Percentiles rank a stretch among this genome's conserved stretches.
Conservation (phyloP, 2,113 vertebrate genomes). For the Scalopus aquaticus region DNA sequence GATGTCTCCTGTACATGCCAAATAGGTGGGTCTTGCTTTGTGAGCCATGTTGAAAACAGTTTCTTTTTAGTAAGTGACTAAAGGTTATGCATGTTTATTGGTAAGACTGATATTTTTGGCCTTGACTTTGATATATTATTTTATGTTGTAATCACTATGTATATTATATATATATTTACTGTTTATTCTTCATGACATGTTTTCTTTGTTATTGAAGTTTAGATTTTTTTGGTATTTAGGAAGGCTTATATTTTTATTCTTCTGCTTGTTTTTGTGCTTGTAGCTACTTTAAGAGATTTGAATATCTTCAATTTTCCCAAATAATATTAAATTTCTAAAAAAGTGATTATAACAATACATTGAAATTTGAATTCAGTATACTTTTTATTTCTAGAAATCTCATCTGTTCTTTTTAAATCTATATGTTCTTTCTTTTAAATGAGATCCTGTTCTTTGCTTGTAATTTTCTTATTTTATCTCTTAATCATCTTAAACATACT, state of each 20-base stretch:
- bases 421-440: neutral
- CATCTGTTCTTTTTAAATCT: constrained; percentile 3
- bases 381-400: constrained; percentile 32
- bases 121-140: neutral
- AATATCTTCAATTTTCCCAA: constrained; percentile 8
- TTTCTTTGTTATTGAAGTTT: constrained; percentile 41
- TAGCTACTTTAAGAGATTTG: neutral
- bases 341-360: neutral
- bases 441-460: neutral
- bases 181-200: neutral
- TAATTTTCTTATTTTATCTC: constrained; percentile 28
- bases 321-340: constrained; percentile 11
- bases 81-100: neutral
- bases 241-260: constrained; percentile 7
- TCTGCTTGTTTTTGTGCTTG: constrained; percentile 20
- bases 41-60: neutral
- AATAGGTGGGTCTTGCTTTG: constrained; percentile 12
- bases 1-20: neutral
- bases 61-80: neutral
- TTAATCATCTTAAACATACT: neutral
- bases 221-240: neutral
- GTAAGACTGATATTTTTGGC: neutral
- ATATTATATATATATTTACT: neutral
- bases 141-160: neutral
- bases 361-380: constrained; percentile 24